A percentile compares a stretch with the other conserved stretches of the same genome.
These are phyloP conservation scores for Nephrotoma flavescens DNA, from an alignment of 2,888 invertebrate genomes.

Conservation along the genomic window DNA sequence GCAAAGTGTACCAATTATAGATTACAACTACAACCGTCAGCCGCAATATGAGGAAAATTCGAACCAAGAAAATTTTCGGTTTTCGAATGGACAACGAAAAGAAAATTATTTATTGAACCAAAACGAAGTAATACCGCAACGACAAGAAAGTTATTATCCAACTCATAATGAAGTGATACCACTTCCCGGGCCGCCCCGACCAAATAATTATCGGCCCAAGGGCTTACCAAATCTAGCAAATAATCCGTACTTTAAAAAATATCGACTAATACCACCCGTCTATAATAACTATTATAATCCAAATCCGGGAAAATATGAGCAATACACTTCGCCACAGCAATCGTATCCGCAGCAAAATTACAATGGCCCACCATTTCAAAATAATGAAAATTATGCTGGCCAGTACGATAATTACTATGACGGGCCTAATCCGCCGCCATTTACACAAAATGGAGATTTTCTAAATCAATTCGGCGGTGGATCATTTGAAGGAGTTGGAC, in stretches of 20 bases:
- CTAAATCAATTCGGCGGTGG: not conserved
- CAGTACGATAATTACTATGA: not conserved
- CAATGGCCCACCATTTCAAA: not conserved
- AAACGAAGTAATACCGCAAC: not conserved
- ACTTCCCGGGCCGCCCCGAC: not conserved
- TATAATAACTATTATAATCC: not conserved
- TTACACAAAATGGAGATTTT: not conserved
- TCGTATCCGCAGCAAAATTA: not conserved
- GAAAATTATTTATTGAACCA: not conserved
- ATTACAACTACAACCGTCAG: not conserved
- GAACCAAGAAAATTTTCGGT: not conserved
- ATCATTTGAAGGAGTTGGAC: conserved; percentile 17
- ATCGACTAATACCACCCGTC: not conserved
- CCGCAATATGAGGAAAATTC: not conserved
- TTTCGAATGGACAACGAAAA: not conserved
- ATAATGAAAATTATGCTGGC: conserved; percentile 2
- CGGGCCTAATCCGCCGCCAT: not conserved
- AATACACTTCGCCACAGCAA: not conserved
- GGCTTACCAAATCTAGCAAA: not conserved
- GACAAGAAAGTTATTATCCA: not conserved
- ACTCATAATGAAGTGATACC: not conserved
- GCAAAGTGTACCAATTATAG: not conserved
- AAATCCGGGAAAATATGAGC: not conserved
- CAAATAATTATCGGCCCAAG: not conserved
- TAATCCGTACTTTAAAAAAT: not conserved